phyloP scores from a whole-genome alignment of 2,888 invertebrate species.

The Ctenicera cuprea region DNA sequence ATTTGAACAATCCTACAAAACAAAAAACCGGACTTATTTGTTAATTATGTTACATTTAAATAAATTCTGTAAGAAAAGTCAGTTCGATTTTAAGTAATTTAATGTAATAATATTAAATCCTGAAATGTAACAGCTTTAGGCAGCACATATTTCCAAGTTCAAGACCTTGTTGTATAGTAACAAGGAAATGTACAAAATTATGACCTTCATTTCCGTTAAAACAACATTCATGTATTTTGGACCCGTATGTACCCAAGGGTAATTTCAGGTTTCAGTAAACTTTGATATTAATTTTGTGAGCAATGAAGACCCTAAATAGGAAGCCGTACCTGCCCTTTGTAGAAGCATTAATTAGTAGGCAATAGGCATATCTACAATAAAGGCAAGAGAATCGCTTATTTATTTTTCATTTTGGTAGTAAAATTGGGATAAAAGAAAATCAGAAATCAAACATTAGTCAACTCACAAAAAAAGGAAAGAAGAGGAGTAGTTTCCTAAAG shows the following conservation, averaged over 20 bases:
- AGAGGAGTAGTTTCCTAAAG: too few species aligned
- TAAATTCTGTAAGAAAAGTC: too few species aligned
- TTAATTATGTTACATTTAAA: too few species aligned
- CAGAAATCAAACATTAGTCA: too few species aligned
- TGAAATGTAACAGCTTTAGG: not conserved
- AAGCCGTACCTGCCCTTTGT: not conserved
- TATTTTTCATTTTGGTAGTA: too few species aligned
- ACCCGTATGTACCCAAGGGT: not conserved
- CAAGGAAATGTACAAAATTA: not conserved
- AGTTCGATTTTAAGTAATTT: too few species aligned
- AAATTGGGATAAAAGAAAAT: too few species aligned
- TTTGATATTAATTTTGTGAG: not conserved
- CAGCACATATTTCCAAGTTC: not conserved
- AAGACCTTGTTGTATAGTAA: not conserved
- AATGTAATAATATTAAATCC: too few species aligned
- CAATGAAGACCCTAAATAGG: not conserved
- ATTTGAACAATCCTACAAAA: not conserved
- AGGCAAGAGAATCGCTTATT: too few species aligned
- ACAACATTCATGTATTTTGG: conserved; percentile 2
- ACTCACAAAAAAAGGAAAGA: too few species aligned
- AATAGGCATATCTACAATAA: too few species aligned
- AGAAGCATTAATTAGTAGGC: not conserved
- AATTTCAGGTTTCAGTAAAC: conserved; percentile 14
- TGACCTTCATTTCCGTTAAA: not conserved
- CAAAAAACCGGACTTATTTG: too few species aligned